phyloP scores from a whole-genome alignment of 2,888 invertebrate genomes.

The Nephrotoma flavescens region DNA sequence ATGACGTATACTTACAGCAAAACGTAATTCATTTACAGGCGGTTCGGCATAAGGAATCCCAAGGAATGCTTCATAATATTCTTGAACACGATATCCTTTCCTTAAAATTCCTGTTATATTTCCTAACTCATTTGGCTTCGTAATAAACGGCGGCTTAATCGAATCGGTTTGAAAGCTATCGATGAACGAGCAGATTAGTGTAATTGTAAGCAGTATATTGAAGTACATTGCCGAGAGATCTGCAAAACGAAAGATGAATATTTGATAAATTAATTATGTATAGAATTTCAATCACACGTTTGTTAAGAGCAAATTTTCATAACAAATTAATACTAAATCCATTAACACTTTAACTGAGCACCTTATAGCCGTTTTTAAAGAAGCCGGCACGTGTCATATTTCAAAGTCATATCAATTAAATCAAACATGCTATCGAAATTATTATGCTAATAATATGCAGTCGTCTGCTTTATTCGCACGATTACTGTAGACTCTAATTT shows the following conservation, averaged over 20 bases:
- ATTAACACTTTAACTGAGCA: neutral
- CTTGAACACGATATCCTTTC: neutral
- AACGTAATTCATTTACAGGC: neutral
- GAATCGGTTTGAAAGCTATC: neutral
- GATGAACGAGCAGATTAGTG: neutral
- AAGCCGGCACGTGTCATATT: no score
- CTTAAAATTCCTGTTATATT: neutral
- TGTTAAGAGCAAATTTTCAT: no score
- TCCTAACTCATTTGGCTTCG: neutral
- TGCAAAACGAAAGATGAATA: neutral
- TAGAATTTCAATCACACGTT: no score
- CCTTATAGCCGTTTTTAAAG: no score
- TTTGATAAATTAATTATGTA: no score
- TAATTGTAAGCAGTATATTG: neutral
- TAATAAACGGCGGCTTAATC: neutral
- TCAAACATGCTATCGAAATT: no score
- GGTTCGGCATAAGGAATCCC: constrained; percentile 23
- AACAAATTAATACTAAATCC: neutral
- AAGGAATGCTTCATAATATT: constrained; percentile 21
- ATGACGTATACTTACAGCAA: constrained; percentile 14
- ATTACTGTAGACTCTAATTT: no score
- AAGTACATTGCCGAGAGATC: neutral
- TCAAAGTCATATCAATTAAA: no score
- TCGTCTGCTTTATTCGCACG: no score
- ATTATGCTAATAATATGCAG: no score